Evolutionary conservation across 2,888 invertebrate genomes (phyloP).

Genomic region (Synergus itoensis): DNA sequence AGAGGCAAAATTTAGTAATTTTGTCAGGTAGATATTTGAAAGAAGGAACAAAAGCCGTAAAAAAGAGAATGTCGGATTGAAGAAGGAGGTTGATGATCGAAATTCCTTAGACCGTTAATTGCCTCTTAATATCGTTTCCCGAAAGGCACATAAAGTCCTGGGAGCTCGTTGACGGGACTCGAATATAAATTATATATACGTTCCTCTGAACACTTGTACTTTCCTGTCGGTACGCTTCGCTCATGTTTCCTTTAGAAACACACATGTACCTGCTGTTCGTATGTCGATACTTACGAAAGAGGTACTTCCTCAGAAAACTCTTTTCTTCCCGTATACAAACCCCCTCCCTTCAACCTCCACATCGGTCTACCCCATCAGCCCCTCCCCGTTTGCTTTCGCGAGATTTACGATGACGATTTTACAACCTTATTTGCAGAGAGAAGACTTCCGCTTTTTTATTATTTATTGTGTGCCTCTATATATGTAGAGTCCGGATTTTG

Average conservation of each 20-base stretch:
- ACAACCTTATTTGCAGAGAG: constrained; percentile 67
- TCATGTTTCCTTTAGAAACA: constrained; percentile 63
- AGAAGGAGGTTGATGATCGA: constrained; percentile 28
- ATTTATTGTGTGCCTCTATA: constrained; percentile 25
- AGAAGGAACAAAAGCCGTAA: not conserved
- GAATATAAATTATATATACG: constrained; percentile 51
- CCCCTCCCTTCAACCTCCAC: constrained; percentile 43
- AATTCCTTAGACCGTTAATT: constrained; percentile 37
- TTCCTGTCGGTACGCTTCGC: constrained; percentile 54
- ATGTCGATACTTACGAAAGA: constrained; percentile 51
- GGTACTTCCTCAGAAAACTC: constrained; percentile 43
- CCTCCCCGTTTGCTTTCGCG: constrained; percentile 56
- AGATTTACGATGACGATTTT: constrained; percentile 73
- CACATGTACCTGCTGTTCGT: constrained; percentile 59
- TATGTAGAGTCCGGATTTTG: constrained; percentile 19
- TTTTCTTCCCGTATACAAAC: constrained; percentile 30
- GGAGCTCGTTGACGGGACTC: constrained; percentile 44
- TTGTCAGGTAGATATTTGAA: constrained; percentile 7
- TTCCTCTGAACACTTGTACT: constrained; percentile 45
- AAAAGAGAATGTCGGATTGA: not conserved
- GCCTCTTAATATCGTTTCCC: constrained; percentile 61
- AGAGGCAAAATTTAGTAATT: not conserved
- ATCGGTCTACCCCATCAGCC: constrained; percentile 48
- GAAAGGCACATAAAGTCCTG: constrained; percentile 70
- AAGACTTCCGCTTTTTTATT: constrained; percentile 46